Percentiles rank a stretch among this genome's conserved stretches.
Conservation (phyloP, 2,888 invertebrate genomes). For the Synanthedon formicaeformis region DNA sequence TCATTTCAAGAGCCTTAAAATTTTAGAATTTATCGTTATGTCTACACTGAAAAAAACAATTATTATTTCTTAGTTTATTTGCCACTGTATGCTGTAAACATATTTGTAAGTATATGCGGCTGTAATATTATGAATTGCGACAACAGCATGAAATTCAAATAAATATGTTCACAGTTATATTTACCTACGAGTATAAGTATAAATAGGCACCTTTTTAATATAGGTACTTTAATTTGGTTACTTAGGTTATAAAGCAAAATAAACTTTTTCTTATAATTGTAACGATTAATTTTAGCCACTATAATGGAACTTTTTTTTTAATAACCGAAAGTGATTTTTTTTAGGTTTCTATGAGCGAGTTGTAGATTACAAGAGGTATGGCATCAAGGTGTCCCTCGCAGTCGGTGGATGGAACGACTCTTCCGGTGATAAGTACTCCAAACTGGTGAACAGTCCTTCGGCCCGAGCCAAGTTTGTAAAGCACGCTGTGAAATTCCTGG, state of each 20-base stretch:
- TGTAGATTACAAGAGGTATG: slow-evolving; percentile 79
- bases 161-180: too few relatives aligned
- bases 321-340: slow-evolving; percentile 11
- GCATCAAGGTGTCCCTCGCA: slow-evolving; percentile 87
- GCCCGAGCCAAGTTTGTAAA: slow-evolving; percentile 80
- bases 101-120: too few relatives aligned
- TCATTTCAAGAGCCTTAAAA: too few relatives aligned
- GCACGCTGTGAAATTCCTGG: slow-evolving; percentile 81
- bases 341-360: slow-evolving; percentile 87
- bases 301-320: neutral
- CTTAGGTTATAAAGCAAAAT: neutral
- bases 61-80: too few relatives aligned
- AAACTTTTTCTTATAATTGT: neutral
- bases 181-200: too few relatives aligned
- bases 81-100: too few relatives aligned
- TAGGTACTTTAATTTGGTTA: neutral
- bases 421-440: slow-evolving; percentile 89
- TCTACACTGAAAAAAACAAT: too few relatives aligned
- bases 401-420: slow-evolving; percentile 98
- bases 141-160: too few relatives aligned
- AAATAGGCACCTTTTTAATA: neutral
- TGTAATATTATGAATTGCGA: too few relatives aligned
- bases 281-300: neutral
- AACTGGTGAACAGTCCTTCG: slow-evolving; percentile 80
- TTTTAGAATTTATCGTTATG: too few relatives aligned